Evolutionary conservation across 2,888 invertebrate species (phyloP), one percentile per base, ranked within the genome.

Genomic region (Limenitis arthemis): DNA sequence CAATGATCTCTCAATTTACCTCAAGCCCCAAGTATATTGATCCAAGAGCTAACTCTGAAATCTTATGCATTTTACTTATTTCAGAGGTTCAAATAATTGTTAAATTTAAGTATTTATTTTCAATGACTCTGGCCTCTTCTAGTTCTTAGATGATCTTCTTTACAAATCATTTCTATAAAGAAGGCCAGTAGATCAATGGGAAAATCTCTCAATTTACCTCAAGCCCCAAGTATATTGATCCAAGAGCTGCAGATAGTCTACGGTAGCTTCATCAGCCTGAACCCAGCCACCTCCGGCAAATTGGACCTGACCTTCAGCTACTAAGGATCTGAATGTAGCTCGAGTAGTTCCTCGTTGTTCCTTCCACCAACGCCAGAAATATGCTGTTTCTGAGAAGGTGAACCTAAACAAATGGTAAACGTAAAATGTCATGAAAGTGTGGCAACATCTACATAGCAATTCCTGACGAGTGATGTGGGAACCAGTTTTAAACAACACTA

Each of bases 291-390:
- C 90, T 0, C 89, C 89, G 6, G 88, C 86, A 52, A 91, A 89
- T 72, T 91, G 90, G 11, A 90, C 66, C 34, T 88, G 79, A 0
- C 90, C 90, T 56, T 84, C 85, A 48, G 89, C 85, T 1, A 93
- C 89, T 32, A 93, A 72, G 1, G 77, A 64, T 49, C 86, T 87
- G 58, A 92, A 90, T 43, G 81, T 75, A 7, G 88, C 72, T 29
- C 88, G 75, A 1, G 83, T 88, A 0, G 72, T 64, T 0, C 89
- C 88, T 8, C 85, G 73, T 69, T 92, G 92, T 56, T 91, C 88
- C 55, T 87, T 82, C 94, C 94, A 95, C 94, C 94, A 95, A 65
- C 93, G 89, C 88, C 91, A 91, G 72, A 95, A 91, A 71, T 90
- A 95, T 0, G 92, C 91, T 0, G 93, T 91, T 70, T 95, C 94